Evolutionary conservation across 2,797 vertebrate species (phyloP).

Genomic region (Diplodus puntazzo): DNA sequence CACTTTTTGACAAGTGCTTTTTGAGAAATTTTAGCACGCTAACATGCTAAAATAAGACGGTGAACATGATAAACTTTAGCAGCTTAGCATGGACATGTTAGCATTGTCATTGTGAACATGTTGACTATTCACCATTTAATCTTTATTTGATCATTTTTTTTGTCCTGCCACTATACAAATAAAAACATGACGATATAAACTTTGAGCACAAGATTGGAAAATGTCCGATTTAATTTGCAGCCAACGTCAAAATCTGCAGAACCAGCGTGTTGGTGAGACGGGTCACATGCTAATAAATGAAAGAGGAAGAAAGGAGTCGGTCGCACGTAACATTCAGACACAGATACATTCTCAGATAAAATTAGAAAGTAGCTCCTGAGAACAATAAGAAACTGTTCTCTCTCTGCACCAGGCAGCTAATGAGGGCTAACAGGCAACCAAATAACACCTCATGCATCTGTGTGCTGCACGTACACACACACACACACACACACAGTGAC

Average conservation of each 20-base stretch:
- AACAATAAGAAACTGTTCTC: conserved; percentile 24
- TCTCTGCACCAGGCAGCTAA: conserved; percentile 45
- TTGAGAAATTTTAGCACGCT: neutral
- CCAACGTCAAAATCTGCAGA: neutral
- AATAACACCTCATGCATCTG: conserved; percentile 37
- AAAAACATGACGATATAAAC: neutral
- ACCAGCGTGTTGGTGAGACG: neutral
- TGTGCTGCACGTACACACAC: conserved; percentile 20
- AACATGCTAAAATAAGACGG: neutral
- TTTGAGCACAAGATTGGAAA: too few relatives aligned
- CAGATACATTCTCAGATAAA: conserved; percentile 38
- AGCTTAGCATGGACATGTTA: neutral
- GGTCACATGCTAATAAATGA: conserved; percentile 7
- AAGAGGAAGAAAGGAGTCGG: conserved; percentile 6
- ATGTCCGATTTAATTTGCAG: too few relatives aligned
- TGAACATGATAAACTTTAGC: neutral
- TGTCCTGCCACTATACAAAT: neutral
- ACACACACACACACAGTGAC: conserved; percentile 30
- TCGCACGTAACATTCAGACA: conserved; percentile 8
- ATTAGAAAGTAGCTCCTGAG: conserved; percentile 32
- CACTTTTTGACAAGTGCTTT: neutral
- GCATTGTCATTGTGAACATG: neutral
- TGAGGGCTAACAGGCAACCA: conserved; percentile 38
- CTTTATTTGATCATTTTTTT: neutral
- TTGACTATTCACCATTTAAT: neutral